A percentile compares a stretch with the other conserved stretches of the same genome.
phyloP scores from a whole-genome alignment of 35 echinoderm and acorn worm genomes.

The Chiridota heheva region DNA sequence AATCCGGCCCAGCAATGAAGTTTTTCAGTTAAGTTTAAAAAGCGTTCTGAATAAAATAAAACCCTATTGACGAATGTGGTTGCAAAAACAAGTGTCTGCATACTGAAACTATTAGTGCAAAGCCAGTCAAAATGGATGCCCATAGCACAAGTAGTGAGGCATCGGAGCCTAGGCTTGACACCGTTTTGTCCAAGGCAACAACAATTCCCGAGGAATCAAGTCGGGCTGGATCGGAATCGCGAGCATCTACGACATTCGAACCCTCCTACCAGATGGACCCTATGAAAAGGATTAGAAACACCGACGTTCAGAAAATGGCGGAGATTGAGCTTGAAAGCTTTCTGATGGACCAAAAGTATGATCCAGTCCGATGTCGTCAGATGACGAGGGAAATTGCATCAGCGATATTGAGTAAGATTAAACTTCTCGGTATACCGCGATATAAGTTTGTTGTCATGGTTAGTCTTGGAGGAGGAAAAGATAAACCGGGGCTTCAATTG shows the following conservation, averaged over 20 bases:
- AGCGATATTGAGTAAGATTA: constrained; percentile 56
- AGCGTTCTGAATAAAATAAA: too few relatives aligned
- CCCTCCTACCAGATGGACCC: constrained; percentile 76
- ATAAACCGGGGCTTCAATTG: constrained; percentile 66
- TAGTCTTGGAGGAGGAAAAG: constrained; percentile 68
- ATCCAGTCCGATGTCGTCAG: constrained; percentile 53
- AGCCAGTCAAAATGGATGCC: too few relatives aligned
- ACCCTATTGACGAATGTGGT: too few relatives aligned
- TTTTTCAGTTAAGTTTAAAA: too few relatives aligned
- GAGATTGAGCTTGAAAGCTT: constrained; percentile 36
- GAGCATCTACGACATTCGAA: constrained; percentile 57
- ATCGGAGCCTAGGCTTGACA: not conserved
- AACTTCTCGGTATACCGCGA: constrained; percentile 47
- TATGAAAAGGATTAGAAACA: constrained; percentile 41
- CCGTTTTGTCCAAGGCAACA: not conserved
- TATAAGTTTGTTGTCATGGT: constrained; percentile 85
- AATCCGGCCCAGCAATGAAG: too few relatives aligned
- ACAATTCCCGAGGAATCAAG: not conserved
- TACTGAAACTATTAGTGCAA: too few relatives aligned
- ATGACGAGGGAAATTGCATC: constrained; percentile 65
- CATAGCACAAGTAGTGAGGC: too few relatives aligned
- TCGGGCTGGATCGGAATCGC: constrained; percentile 3
- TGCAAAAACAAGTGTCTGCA: too few relatives aligned
- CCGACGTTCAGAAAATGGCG: constrained; percentile 28
- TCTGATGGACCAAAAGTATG: constrained; percentile 51